These are phyloP conservation scores for Nemopilema nomurai DNA, from an alignment of 30 jellyfish, hydroid and myxozoan genomes.

Conservation along the genomic window DNA sequence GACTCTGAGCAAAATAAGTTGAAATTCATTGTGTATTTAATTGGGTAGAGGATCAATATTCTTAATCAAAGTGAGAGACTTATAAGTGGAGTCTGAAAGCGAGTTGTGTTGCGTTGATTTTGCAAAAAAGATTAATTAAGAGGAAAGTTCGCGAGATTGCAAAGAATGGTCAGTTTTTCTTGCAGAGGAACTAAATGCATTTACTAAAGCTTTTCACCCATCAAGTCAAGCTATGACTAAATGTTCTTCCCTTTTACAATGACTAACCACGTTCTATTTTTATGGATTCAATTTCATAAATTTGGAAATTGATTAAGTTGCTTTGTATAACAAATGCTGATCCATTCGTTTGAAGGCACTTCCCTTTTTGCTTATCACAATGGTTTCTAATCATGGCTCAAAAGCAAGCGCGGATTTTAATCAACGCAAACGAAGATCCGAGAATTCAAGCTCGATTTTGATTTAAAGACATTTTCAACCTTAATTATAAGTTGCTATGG, in stretches of 20 bases:
- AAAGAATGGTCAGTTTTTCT: neutral
- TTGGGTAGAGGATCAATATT: too few relatives aligned
- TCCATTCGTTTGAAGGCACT: neutral
- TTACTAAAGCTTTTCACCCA: neutral
- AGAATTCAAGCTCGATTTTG: neutral
- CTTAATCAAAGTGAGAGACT: too few relatives aligned
- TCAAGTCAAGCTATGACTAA: neutral
- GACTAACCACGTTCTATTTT: neutral
- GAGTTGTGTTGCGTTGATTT: too few relatives aligned
- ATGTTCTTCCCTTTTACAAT: neutral
- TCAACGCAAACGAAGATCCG: neutral
- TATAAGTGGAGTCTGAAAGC: too few relatives aligned
- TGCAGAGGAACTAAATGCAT: neutral
- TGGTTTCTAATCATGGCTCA: neutral
- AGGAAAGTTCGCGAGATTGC: neutral
- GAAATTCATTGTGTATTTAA: too few relatives aligned
- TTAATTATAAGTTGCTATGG: conserved; percentile 25
- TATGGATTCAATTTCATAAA: neutral
- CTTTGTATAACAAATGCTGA: neutral
- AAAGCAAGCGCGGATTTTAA: neutral
- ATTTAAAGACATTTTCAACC: neutral
- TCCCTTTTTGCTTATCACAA: neutral
- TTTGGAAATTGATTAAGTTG: neutral
- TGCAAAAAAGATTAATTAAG: neutral
- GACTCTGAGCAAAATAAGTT: too few relatives aligned